Evolutionary conservation across 2,113 vertebrate genomes (phyloP), one percentile per base, ranked within the genome.

Genomic region (Elanus axillaris): DNA sequence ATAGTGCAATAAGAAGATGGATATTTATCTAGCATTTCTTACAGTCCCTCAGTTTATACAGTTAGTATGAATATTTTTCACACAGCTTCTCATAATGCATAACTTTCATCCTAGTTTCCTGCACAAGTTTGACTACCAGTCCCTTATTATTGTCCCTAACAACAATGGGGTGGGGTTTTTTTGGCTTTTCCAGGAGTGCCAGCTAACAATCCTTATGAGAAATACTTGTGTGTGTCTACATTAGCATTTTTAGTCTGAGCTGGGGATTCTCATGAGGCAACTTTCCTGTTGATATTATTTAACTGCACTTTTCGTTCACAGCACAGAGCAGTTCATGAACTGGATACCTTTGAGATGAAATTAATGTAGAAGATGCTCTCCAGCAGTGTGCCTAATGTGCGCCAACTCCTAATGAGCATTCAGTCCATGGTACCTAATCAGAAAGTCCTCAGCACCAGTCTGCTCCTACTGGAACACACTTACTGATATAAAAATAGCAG

Each of bases 341-440:
- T 81, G 84, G 77, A 59, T 71, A 43, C 43, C 87, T 93, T 87
- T 95, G 84, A 94, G 90, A 55, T 87, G n/a, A 78, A 81, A 85
- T 71, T 62, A 56, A 53, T 79, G 26, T 6, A 86, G 71, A 74
- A 90, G 56, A 45, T 92, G 42, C 56, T 23, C 56, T 81, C 64
- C 26, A 50, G n/a, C 7, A 50, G 25, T 6, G 15, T 84, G 59
- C 55, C 66, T 87, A n/a, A 48, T 77, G 16, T 9, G 11, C 29
- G 95, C 73, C 87, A 90, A 4, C n/a, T 75, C 81, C 60, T 96
- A 38, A 81, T 74, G 85, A 90, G 77, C 81, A 23, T 71, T 81
- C 76, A 66, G 42, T 58, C 84, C 3, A 1, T 91, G 84, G 92
- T 76, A 74, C 36, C 55, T 62, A 63, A 18, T 84, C 84, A 93